Percentiles rank a stretch among this genome's conserved stretches.
phyloP scores from a whole-genome alignment of 2,113 vertebrate genomes.

The Psophia crepitans region DNA sequence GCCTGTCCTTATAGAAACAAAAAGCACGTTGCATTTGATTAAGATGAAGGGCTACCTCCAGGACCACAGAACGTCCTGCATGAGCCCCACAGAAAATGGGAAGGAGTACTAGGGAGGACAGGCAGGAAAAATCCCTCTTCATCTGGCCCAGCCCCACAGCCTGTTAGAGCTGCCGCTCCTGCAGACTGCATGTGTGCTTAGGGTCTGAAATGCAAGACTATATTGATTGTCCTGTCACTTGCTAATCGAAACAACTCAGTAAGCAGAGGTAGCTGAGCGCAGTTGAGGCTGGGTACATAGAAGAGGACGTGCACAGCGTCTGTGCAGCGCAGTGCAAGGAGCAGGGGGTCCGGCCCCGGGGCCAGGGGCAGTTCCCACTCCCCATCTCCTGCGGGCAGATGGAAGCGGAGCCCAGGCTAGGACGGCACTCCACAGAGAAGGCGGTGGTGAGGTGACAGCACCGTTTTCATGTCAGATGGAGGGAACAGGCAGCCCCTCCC shows the following conservation, averaged over 20 bases:
- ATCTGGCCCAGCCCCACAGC: neutral
- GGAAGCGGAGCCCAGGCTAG: neutral
- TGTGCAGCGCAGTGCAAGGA: neutral
- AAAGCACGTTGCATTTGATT: neutral
- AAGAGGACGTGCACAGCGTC: rapidly evolving
- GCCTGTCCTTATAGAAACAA: neutral
- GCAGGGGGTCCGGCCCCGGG: rapidly evolving
- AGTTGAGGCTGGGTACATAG: neutral
- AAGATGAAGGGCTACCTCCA: neutral
- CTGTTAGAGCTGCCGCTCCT: neutral
- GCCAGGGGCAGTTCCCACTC: neutral
- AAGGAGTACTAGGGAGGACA: neutral
- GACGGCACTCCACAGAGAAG: neutral
- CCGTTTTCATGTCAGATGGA: neutral
- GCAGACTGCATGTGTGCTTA: neutral
- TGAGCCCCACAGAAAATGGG: neutral
- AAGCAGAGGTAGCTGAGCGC: rapidly evolving
- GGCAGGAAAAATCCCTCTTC: neutral
- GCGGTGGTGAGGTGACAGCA: rapidly evolving
- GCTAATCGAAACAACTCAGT: neutral
- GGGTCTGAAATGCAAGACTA: neutral
- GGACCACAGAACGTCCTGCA: neutral
- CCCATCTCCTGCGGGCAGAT: neutral
- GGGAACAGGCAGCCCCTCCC: neutral
- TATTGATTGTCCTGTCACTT: neutral